phyloP scores from a whole-genome alignment of 1,140 invertebrate genomes.

The Nixonia krombeini region DNA sequence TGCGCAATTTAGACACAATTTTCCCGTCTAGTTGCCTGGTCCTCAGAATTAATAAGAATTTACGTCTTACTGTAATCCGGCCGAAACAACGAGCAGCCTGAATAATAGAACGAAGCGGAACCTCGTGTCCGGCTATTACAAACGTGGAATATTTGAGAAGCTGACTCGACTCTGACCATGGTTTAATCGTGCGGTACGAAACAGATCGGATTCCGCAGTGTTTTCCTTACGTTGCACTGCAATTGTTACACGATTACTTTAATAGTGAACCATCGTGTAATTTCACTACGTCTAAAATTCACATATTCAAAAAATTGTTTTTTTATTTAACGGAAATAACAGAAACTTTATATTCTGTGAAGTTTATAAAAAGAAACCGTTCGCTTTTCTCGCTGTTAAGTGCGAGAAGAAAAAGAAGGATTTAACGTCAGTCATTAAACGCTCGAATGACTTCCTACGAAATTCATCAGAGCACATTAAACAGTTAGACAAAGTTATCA shows the following conservation, averaged over 20 bases:
- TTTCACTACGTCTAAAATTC: too few species aligned
- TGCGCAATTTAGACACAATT: constrained; percentile 30
- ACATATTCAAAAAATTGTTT: not conserved
- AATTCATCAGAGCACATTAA: too few species aligned
- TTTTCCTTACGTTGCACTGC: constrained; percentile 33
- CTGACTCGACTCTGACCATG: constrained; percentile 31
- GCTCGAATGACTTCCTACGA: too few species aligned
- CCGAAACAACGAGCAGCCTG: constrained; percentile 59
- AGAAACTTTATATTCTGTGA: not conserved
- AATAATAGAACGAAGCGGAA: constrained; percentile 68
- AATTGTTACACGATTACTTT: too few species aligned
- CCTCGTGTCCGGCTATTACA: constrained; percentile 66
- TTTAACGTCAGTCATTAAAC: too few species aligned
- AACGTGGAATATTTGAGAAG: constrained; percentile 65
- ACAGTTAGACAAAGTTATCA: too few species aligned
- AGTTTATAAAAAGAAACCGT: not conserved
- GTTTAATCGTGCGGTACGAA: constrained; percentile 42
- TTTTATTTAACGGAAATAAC: not conserved
- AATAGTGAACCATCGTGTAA: too few species aligned
- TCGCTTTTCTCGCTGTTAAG: too few species aligned
- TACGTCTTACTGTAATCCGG: constrained; percentile 63
- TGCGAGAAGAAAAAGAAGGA: too few species aligned
- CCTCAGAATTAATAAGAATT: constrained; percentile 49
- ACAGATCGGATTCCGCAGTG: constrained; percentile 42
- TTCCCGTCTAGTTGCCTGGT: constrained; percentile 12